These are phyloP conservation scores for Microtus ochrogaster DNA, from an alignment of 2,113 vertebrate genomes.

Conservation along the genomic window DNA sequence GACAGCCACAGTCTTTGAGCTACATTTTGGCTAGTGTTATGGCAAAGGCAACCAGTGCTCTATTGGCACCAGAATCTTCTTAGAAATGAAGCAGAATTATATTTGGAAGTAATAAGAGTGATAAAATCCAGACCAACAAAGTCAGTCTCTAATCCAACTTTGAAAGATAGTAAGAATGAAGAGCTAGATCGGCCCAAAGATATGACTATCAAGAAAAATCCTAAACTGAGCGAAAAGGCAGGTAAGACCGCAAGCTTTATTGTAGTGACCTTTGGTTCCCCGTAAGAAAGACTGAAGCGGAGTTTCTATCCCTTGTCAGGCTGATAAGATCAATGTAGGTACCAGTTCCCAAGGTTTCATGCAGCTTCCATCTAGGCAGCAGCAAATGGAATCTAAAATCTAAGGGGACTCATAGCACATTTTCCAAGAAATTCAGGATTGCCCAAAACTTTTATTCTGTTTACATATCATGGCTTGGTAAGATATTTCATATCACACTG, in stretches of 20 bases:
- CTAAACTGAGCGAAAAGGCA: not conserved
- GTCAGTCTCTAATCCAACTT: slow-evolving; percentile 45
- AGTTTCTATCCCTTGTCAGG: not conserved
- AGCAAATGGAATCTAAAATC: slow-evolving; percentile 26
- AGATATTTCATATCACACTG: slow-evolving; percentile 6
- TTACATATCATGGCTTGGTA: not conserved
- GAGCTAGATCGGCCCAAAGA: not conserved
- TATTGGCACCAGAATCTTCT: slow-evolving; percentile 1
- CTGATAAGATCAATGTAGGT: not conserved
- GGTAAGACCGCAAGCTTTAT: not conserved
- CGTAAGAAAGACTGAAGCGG: slow-evolving; percentile 14
- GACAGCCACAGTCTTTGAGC: not conserved
- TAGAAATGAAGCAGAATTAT: slow-evolving; percentile 40
- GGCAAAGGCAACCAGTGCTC: not conserved
- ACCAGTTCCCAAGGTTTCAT: not conserved
- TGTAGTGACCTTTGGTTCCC: not conserved
- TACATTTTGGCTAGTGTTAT: not conserved
- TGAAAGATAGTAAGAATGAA: slow-evolving; percentile 54
- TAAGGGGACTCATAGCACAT: not conserved
- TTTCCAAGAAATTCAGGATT: slow-evolving; percentile 9
- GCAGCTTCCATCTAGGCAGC: not conserved
- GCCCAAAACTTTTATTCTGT: slow-evolving; percentile 26
- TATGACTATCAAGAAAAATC: slow-evolving; percentile 13
- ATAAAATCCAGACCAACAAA: slow-evolving; percentile 29
- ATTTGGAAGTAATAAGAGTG: slow-evolving; percentile 54